phyloP scores from a whole-genome alignment of 2,113 vertebrate species.

The Edolisoma coerulescens region DNA sequence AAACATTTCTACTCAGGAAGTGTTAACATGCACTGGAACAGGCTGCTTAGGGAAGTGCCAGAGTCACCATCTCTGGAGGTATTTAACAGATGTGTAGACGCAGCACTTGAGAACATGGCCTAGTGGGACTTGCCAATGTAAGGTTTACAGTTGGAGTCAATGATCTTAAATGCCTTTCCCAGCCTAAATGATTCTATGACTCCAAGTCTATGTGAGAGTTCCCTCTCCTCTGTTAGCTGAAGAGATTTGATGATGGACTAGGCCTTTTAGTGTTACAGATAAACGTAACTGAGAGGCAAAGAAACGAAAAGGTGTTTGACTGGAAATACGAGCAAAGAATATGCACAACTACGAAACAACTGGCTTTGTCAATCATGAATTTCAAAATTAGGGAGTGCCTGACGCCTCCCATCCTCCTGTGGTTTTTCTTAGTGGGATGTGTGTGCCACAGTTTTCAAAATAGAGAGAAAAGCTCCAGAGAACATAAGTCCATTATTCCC shows the following conservation, averaged over 20 bases:
- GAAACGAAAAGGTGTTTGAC: neutral
- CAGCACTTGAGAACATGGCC: neutral
- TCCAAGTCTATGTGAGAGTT: neutral
- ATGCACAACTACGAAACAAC: neutral
- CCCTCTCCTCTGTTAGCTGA: neutral
- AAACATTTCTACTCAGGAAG: neutral
- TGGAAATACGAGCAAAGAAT: neutral
- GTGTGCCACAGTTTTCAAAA: neutral
- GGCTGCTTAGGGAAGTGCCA: neutral
- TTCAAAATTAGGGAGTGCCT: neutral
- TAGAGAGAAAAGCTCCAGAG: neutral
- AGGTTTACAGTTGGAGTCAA: accelerated
- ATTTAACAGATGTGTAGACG: neutral
- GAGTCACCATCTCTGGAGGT: neutral
- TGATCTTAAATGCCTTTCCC: neutral
- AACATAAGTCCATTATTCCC: neutral
- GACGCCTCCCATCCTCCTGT: neutral
- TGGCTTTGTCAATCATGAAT: neutral
- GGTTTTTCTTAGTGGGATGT: neutral
- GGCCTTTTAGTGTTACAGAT: neutral
- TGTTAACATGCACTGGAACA: neutral
- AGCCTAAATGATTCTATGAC: neutral
- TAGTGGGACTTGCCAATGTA: neutral
- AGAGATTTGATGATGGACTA: neutral
- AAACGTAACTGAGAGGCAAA: neutral